Evolutionary conservation across 2,888 invertebrate species (phyloP).

Genomic region (Chrysina gloriosa): DNA sequence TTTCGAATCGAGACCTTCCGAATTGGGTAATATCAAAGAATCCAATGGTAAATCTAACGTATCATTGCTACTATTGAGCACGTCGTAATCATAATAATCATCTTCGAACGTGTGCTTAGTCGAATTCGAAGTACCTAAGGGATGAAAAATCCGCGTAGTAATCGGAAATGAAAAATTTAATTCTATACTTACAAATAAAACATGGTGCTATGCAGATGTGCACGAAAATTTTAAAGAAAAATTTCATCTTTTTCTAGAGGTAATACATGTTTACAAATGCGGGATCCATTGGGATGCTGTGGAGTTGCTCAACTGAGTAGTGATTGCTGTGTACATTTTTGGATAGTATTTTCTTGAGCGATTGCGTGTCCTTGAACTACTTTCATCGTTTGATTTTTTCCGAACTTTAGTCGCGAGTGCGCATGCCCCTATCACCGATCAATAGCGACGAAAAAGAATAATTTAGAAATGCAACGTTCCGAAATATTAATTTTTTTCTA

Average conservation of each 20-base stretch:
- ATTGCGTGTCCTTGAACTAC: slow-evolving; percentile 38
- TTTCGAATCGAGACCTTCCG: slow-evolving; percentile 58
- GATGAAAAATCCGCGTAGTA: no score
- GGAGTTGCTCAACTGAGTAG: slow-evolving; percentile 43
- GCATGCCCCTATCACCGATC: slow-evolving; percentile 18
- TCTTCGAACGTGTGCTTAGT: slow-evolving; percentile 57
- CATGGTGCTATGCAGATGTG: slow-evolving; percentile 1
- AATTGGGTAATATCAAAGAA: slow-evolving; percentile 61
- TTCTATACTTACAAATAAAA: slow-evolving; percentile 31
- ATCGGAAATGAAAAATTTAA: no score
- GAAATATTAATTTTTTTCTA: no score
- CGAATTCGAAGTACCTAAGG: slow-evolving; percentile 50
- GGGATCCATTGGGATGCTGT: slow-evolving; percentile 56
- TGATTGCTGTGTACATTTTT: background rate
- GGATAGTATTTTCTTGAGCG: slow-evolving; percentile 40
- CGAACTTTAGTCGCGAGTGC: slow-evolving; percentile 3
- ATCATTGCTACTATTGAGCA: slow-evolving; percentile 53
- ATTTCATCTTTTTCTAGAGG: slow-evolving; percentile 33
- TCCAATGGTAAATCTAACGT: slow-evolving; percentile 57
- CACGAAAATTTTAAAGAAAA: slow-evolving; percentile 34
- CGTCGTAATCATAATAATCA: slow-evolving; percentile 63
- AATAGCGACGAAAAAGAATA: slow-evolving; percentile 1
- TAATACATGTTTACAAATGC: slow-evolving; percentile 28
- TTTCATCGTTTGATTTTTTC: background rate
- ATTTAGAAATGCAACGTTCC: background rate